Base-by-base conservation (phyloP, 2,888 invertebrate species). In the Lycia hirtaria region DNA sequence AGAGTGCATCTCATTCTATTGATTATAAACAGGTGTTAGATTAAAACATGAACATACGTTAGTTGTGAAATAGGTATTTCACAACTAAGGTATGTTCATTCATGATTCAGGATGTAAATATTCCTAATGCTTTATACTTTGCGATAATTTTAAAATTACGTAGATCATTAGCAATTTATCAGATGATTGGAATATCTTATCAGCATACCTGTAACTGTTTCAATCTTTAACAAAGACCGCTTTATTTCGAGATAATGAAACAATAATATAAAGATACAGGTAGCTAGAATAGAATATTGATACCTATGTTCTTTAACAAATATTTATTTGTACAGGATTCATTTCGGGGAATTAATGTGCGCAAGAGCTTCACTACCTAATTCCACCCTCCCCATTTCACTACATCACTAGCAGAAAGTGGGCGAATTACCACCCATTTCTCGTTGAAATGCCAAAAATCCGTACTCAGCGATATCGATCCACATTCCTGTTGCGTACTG, bases 101-200 rank as follows among this genome's bases (percentile, higher is more conserved):
- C 28, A 7, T 54, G 45, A 47, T 22, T 54, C 37, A 54, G 30
- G 20, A 22, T 53, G 20, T 14, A 48, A 49, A 35, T 48, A 48
- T 48, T 55, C 5, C 19, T 35, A 35, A 19, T 15, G 4, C n/a
- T 30, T 14, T 19, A 4, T 17, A 32, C n/a, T 22, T 52, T 44
- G 49, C 58, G 45, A 10, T 32, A 49, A 60, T 48, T 47, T 56
- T 41, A n/a, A 45, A 56, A 54, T 24, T 33, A 49, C 48, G 59
- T 51, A 51, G 30, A 30, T 48, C 33, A 47, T 40, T 53, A 51
- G 5, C 32, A 0, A 37, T 35, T 56, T 49, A 64, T 61, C 64
- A 44, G 17, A 20, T 24, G 32, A 56, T 53, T 28, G 53, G 7
- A 47, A 33, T 17, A 43, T 7, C 26, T 54, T 56, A 63, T 57